These are phyloP conservation scores for Actinemys pallida DNA, from an alignment of 2,113 vertebrate species.

Conservation along the genomic window DNA sequence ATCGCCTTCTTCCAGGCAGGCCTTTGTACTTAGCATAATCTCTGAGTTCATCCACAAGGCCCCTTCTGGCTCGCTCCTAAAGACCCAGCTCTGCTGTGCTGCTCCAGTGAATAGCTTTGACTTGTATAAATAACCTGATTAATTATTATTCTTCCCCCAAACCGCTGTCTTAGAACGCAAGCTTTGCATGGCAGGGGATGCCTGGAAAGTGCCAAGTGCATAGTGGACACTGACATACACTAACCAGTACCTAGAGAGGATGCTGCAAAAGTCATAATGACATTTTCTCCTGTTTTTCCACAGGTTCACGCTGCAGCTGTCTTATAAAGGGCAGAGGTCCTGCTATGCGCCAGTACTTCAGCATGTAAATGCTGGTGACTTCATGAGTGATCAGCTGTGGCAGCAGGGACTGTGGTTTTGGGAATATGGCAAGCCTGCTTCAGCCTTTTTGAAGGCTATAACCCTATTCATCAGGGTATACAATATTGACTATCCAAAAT, in stretches of 20 bases:
- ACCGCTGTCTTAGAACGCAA: too few relatives aligned
- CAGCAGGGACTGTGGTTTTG: neutral
- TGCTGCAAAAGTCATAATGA: neutral
- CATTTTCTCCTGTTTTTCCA: neutral
- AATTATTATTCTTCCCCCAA: neutral
- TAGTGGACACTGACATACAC: neutral
- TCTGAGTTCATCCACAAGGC: neutral
- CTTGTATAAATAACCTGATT: neutral
- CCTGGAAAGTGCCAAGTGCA: neutral
- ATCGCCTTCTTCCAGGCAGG: neutral
- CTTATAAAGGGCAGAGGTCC: neutral
- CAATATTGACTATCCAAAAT: neutral
- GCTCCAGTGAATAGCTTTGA: neutral
- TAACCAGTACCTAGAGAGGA: neutral
- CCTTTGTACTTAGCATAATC: neutral
- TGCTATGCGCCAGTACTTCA: neutral
- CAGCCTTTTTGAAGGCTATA: accelerated
- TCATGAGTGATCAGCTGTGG: neutral
- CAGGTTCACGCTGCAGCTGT: neutral
- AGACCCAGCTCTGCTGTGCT: neutral
- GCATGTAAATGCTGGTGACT: neutral
- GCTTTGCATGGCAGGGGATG: neutral
- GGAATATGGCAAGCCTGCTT: neutral
- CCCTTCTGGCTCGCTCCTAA: neutral
- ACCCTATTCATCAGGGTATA: neutral